These are phyloP conservation scores for Pionites leucogaster DNA, from an alignment of 2,113 vertebrate genomes.

Conservation along the genomic window DNA sequence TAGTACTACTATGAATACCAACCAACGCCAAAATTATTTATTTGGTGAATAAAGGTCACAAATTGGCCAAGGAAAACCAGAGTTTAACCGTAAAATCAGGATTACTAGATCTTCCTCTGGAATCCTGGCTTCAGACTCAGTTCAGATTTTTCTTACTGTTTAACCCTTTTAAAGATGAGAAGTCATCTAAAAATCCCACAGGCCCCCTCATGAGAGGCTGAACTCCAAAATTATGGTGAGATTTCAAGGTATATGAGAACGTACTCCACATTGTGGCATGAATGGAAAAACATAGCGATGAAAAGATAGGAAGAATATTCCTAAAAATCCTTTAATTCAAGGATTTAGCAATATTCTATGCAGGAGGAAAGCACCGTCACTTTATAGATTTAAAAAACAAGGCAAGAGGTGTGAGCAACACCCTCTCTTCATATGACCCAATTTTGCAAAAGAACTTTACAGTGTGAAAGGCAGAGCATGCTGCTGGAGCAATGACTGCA, in stretches of 20 bases:
- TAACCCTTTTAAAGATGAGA: not conserved
- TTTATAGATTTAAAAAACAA: not conserved
- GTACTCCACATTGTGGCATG: not conserved
- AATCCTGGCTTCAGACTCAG: not conserved
- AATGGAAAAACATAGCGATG: not conserved
- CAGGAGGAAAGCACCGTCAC: not conserved
- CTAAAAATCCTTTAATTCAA: not conserved
- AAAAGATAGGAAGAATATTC: not conserved
- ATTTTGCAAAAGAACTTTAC: not conserved
- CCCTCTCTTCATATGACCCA: not conserved
- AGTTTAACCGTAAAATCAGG: not conserved
- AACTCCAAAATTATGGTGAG: not conserved
- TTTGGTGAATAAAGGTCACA: not conserved
- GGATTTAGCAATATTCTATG: not conserved
- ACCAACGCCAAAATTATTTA: not conserved
- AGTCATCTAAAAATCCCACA: not conserved
- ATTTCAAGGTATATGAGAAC: not conserved
- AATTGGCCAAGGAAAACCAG: not conserved
- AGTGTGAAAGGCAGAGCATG: not conserved
- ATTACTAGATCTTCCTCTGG: not conserved
- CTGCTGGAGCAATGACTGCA: not conserved
- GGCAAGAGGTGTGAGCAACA: not conserved
- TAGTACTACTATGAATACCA: not conserved
- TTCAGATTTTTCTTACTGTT: not conserved
- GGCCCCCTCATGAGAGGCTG: not conserved